Evolutionary conservation across 1,140 invertebrate species (phyloP).

Genomic region (Wiebesia pumilae): DNA sequence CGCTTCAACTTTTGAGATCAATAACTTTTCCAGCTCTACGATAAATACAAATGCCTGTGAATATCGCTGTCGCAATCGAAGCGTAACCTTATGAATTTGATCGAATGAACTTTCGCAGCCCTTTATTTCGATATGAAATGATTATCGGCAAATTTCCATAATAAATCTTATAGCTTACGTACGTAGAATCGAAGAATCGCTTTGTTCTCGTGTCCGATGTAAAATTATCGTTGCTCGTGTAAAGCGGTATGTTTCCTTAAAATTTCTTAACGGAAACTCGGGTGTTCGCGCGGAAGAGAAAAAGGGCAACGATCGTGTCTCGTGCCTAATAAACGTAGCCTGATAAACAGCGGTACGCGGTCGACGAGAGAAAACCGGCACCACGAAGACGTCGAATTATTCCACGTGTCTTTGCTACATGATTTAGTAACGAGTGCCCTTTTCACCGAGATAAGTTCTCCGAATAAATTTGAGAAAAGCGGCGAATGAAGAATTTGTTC

Average conservation of each 20-base stretch:
- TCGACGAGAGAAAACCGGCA: too few species aligned
- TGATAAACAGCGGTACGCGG: background rate
- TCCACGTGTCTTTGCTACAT: too few species aligned
- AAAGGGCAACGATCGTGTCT: background rate
- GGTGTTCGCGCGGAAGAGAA: background rate
- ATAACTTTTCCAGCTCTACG: background rate
- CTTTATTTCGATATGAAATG: too few species aligned
- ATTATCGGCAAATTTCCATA: background rate
- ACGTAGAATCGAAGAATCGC: background rate
- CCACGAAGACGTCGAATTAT: too few species aligned
- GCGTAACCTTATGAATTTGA: too few species aligned
- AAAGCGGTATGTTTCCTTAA: background rate
- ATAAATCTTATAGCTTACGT: background rate
- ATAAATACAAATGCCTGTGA: background rate
- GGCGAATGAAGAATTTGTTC: too few species aligned
- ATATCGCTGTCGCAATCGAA: too few species aligned
- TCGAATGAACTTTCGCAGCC: too few species aligned
- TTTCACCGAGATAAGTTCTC: too few species aligned
- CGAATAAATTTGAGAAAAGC: too few species aligned
- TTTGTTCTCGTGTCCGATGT: background rate
- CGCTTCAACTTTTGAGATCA: background rate
- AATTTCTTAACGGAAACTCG: background rate
- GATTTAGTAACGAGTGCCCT: too few species aligned
- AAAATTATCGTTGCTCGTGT: background rate
- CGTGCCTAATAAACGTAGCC: too few species aligned